Base-by-base conservation (phyloP, 2,888 invertebrate species). In the Caenorhabditis auriculariae region DNA sequence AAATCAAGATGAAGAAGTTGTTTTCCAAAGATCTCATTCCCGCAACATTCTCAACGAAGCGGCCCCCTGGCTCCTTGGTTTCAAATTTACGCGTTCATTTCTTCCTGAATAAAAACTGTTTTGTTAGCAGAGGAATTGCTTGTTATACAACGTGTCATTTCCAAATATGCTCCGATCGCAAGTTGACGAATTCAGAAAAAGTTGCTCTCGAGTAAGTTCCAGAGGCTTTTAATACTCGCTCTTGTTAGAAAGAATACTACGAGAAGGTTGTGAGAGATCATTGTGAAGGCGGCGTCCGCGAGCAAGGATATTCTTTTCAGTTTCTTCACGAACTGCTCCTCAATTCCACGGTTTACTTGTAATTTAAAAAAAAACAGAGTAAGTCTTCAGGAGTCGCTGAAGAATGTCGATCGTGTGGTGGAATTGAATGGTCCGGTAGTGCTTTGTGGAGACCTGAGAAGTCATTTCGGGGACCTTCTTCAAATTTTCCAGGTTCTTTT, bases 381-480 rank as follows among this genome's bases (percentile, higher is more conserved):
- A n/a, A n/a, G n/a, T n/a, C n/a, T 52, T 4, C 32, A 57, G 52
- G 46, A 57, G 26, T 28, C 26, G 19, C 42, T 58, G 38, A 37
- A 49, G 27, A 28, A 12, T n/a, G 38, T 43, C 27, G 43, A 38
- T n/a, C 53, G 27, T 32, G 60, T 63, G 7, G 60, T 60, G 19
- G 54, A 58, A 38, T 42, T 68, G 15, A 29, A 48, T 12, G 49
- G 63, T 5, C 66, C 67, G 3, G 41, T 71, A 17, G 59, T 61
- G 29, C 58, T 71, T 19, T 64, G 63, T 41, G 71, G 71, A 38
- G 71, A 71, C 45, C 54, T 69, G 44, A 59, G 66, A 43, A 63
- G 71, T 48, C 65, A 65, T 49, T 71, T 66, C 42, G 56, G 53
- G 4, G 71, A 71, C 39, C 37, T 71, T 27, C 59, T 71, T 5